These are phyloP conservation scores for Balanococcus diminutus DNA, from an alignment of 2,888 invertebrate species.

Conservation along the genomic window DNA sequence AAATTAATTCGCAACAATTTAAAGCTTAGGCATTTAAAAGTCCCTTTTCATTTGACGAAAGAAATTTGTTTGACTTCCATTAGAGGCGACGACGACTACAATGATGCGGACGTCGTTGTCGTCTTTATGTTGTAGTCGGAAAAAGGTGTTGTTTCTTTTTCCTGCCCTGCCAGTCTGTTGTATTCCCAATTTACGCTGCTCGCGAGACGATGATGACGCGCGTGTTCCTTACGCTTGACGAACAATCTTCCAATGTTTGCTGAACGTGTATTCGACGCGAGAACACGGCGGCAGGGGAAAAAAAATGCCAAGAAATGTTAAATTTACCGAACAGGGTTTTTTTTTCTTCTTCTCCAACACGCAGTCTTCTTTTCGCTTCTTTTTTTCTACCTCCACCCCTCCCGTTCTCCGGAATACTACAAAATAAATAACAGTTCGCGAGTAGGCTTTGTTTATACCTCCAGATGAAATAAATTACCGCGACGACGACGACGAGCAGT, in stretches of 20 bases:
- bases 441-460: not conserved
- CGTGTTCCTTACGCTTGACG: constrained; percentile 1
- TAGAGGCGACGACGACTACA: not conserved
- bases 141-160: not conserved
- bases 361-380: not conserved
- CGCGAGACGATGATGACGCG: not conserved
- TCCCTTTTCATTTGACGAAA: constrained; percentile 32
- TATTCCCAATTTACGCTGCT: not conserved
- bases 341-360: not conserved
- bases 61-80: constrained; percentile 40
- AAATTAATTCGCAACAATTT: constrained; percentile 38
- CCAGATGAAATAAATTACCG: constrained; percentile 8
- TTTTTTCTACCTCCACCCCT: not conserved
- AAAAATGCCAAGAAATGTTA: constrained; percentile 3
- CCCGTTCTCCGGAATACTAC: not conserved
- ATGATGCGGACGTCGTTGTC: not conserved
- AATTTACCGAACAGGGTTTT: constrained; percentile 1
- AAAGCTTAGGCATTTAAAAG: constrained; percentile 40
- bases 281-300: not conserved
- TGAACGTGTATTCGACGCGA: not conserved
- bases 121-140: not conserved
- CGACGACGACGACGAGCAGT: no score
- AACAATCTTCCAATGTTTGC: constrained; percentile 1
- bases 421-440: not conserved
- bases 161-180: not conserved